Evolutionary conservation across 2,113 vertebrate species (phyloP), one percentile per base, ranked within the genome.

Genomic region (Oxygymnocypris stewartii): DNA sequence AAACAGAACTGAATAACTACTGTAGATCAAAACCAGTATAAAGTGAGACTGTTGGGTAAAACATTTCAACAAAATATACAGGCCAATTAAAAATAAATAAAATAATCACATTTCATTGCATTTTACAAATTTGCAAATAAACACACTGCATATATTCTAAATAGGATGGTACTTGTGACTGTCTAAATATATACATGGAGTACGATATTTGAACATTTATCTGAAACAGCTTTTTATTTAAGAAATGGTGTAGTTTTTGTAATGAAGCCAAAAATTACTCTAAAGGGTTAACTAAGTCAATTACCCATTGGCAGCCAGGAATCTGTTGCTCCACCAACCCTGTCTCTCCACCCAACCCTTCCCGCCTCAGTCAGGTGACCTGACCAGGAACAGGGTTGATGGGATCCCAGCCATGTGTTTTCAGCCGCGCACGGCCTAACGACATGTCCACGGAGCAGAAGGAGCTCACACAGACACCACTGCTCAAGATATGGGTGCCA

Each of bases 401-500:
- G 85, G 47, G 69, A 84, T 37, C 37, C 1, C 25, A 82, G 79
- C 78, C 67, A 69, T 84, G 82, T 85, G 54, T 75, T 85, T n/a
- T 67, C 51, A 40, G 49, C 79, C 49, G 12, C 4, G 73, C 75
- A 42, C 73, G 88, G 89, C 89, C 87, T 79, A 20, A 79, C 4
- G 80, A 88, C 82, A 79, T 88, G 84, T 90, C 91, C 25, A 44
- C 83, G 73, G 92, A 95, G 85, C 92, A 95, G 92, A 92, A 92
- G 54, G 93, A 93, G 63, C 96, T 97, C 84, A 97, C 95, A 0
- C 96, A 97, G 92, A 95, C 93, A 20, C 95, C 95, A 71, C 90
- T 97, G 88, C 95, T 96, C 89, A 97, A 97, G 95, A 96, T 96
- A 88, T 97, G 96, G 96, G 95, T 96, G 84, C 95, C 96, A n/a